Evolutionary conservation across 2,113 vertebrate genomes (phyloP), one percentile per base, ranked within the genome.

Genomic region (Tachysurus fulvidraco): DNA sequence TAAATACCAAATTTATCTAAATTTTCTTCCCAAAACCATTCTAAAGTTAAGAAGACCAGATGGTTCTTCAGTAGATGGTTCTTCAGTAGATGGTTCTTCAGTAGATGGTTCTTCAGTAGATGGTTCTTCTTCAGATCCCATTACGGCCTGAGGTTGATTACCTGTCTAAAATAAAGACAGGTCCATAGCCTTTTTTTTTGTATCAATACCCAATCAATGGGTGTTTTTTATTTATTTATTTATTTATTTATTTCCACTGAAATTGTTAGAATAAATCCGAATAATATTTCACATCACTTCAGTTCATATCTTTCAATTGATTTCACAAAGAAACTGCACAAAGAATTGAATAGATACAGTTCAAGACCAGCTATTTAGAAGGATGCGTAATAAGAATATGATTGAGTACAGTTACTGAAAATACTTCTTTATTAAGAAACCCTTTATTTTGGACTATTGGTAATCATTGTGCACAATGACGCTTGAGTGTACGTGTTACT

Each of bases 131-230:
- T 36, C 52, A 36, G 9, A 23, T 36, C 30, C 50, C 13, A 71
- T 46, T 54, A 55, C 13, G 44, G 6, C 46, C n/a, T n/a, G n/a
- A n/a, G n/a, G n/a, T n/a, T n/a, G 11, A 50, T 21, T 23, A 14
- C 36, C 36, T 36, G 36, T 36, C 36, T 5, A 55, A 85, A 80
- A 67, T 36, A 55, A 64, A 81, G 14, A 46, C 36, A 67, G 9
- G 13, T 16, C 12, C 21, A 5, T 69, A 41, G 28, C 36, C 5
- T 79, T 84, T 81, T 17, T 30, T 19, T 83, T 83, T 46, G 78
- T 44, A 88, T 90, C 41, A 55, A 67, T 91, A 89, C 93, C 93
- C 92, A 95, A 76, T 94, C 94, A 94, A 94, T 93, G 93, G 92
- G 94, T 85, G 83, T 94, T 50, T 50, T 9, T 50, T 50, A 3